Conservation (phyloP, 2,113 vertebrate genomes). For the Seriola dumerili region DNA sequence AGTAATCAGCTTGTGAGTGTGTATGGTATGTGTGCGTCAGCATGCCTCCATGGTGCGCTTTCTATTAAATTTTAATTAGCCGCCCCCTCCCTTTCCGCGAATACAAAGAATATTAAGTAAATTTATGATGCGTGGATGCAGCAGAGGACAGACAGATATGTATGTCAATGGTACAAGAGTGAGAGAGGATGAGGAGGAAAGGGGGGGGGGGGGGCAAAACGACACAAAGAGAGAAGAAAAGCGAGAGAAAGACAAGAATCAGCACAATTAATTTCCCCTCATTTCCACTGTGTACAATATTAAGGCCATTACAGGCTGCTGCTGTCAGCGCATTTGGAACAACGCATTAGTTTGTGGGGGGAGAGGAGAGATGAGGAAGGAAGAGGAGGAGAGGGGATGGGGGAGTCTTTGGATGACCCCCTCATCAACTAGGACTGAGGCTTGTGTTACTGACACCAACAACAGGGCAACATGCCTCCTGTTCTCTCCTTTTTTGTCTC, state of each 20-base stretch:
- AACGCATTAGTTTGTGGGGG: constrained; percentile 79
- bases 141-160: constrained; percentile 55
- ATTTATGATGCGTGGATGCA: constrained; percentile 80
- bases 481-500: not conserved
- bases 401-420: constrained; percentile 51
- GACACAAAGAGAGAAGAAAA: constrained; percentile 31
- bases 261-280: constrained; percentile 85
- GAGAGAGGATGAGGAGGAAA: constrained; percentile 4
- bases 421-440: constrained; percentile 62
- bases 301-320: constrained; percentile 80
- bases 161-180: constrained; percentile 25
- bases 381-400: constrained; percentile 20
- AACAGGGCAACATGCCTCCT: not conserved
- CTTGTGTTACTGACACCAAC: constrained; percentile 53
- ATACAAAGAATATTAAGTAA: constrained; percentile 75
- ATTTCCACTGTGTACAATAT: constrained; percentile 77
- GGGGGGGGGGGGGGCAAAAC: constrained; percentile 31
- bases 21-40: constrained; percentile 2
- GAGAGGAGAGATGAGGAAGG: constrained; percentile 48
- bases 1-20: constrained; percentile 60
- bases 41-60: constrained; percentile 46
- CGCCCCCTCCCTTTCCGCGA: constrained; percentile 36
- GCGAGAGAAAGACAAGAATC: constrained; percentile 78
- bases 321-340: constrained; percentile 85
- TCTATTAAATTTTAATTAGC: constrained; percentile 84